Conservation (phyloP, 2,797 vertebrate species). For the Chromis chromis region DNA sequence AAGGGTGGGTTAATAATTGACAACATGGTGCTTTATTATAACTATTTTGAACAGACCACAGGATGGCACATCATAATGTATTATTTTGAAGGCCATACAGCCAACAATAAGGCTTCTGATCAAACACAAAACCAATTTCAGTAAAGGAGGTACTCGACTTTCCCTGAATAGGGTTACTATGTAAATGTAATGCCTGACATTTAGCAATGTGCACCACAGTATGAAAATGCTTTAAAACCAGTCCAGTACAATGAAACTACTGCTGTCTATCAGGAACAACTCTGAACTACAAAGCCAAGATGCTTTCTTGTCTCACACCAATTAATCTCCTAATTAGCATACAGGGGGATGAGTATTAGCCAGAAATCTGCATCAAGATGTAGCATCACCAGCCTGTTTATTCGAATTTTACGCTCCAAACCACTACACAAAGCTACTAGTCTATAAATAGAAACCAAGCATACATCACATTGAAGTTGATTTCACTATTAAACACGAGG, state of each 20-base stretch:
- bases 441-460: constrained; percentile 10
- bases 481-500: constrained; percentile 1
- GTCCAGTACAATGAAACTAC: neutral
- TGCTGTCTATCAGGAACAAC: constrained; percentile 1
- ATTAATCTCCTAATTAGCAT: constrained; percentile 16
- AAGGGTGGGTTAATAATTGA: constrained; percentile 62
- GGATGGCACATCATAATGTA: neutral
- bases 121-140: neutral
- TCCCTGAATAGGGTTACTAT: neutral
- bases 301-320: constrained; percentile 13
- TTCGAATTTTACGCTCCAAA: neutral
- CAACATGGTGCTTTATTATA: constrained; percentile 25
- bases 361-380: constrained; percentile 4
- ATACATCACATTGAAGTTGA: neutral
- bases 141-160: neutral
- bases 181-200: constrained; percentile 1
- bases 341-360: neutral
- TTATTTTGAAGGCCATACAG: neutral
- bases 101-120: neutral
- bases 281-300: constrained; percentile 17
- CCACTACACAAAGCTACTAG: constrained; percentile 12
- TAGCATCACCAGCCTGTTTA: constrained; percentile 18
- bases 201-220: constrained; percentile 5
- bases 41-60: constrained; percentile 22
- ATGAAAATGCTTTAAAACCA: neutral